Conservation (phyloP, 2,888 invertebrate species). For the Syritta pipiens region DNA sequence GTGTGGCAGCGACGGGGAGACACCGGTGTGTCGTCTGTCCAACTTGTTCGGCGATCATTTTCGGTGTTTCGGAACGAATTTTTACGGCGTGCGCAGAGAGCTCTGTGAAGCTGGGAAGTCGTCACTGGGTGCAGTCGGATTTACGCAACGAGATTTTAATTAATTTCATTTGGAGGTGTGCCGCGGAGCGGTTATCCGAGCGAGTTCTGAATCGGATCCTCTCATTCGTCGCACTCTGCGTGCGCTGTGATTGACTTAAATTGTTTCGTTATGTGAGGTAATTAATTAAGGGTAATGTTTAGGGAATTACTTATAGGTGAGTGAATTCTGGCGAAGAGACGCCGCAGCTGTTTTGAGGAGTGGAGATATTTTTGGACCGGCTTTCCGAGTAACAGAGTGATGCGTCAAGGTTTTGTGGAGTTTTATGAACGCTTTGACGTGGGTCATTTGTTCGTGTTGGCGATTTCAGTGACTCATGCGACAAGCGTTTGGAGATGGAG, state of each 20-base stretch:
- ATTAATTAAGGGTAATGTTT: slow-evolving; percentile 29
- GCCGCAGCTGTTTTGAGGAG: too few relatives aligned
- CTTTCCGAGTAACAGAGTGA: too few relatives aligned
- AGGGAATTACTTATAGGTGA: background rate
- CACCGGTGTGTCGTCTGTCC: slow-evolving; percentile 6
- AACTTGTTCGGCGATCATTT: slow-evolving; percentile 12
- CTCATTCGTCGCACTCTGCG: background rate
- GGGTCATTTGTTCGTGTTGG: too few relatives aligned
- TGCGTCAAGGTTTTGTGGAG: too few relatives aligned
- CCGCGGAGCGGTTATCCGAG: too few relatives aligned
- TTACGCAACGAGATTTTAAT: slow-evolving; percentile 57
- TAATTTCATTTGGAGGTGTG: slow-evolving; percentile 30
- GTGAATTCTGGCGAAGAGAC: background rate
- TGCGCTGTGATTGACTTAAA: slow-evolving; percentile 14
- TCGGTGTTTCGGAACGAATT: slow-evolving; percentile 23
- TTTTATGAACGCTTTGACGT: too few relatives aligned
- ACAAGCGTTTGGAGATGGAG: too few relatives aligned
- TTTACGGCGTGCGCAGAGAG: background rate
- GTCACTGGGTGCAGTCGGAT: slow-evolving; percentile 59
- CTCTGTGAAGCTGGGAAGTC: background rate
- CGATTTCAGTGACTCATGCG: too few relatives aligned
- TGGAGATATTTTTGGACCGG: too few relatives aligned
- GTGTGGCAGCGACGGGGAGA: background rate
- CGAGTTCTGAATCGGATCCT: too few relatives aligned
- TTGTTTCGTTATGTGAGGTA: slow-evolving; percentile 13